phyloP scores from a whole-genome alignment of 2,888 invertebrate genomes.

The Strigamia transsilvanica region DNA sequence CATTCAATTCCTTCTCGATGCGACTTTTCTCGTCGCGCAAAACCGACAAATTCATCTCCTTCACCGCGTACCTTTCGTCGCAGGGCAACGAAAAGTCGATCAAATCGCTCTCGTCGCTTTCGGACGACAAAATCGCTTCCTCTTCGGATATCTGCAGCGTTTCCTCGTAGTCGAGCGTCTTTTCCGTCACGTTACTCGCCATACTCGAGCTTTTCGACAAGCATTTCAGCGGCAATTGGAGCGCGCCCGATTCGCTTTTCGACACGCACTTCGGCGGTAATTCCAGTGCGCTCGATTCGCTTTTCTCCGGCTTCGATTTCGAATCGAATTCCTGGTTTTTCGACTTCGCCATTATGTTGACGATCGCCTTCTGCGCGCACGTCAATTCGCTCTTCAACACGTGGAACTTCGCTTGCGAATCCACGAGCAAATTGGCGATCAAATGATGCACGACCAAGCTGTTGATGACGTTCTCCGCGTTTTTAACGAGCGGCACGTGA shows the following conservation, averaged over 20 bases:
- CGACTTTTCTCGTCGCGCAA: not conserved
- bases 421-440: not conserved
- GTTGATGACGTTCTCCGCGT: not conserved
- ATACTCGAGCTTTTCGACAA: conserved; percentile 7
- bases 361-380: not conserved
- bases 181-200: conserved; percentile 17
- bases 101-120: not conserved
- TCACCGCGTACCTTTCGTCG: not conserved
- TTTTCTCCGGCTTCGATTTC: not conserved
- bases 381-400: not conserved
- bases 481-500: not conserved
- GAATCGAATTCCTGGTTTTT: not conserved
- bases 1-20: not conserved
- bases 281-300: not conserved
- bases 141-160: not conserved
- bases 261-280: too few relatives aligned
- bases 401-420: conserved; percentile 13
- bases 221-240: not conserved
- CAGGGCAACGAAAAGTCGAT: conserved; percentile 10
- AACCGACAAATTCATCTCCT: not conserved
- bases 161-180: conserved; percentile 36
- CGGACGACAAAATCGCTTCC: not conserved
- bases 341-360: not conserved
- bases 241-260: too few relatives aligned
- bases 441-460: conserved; percentile 4